Evolutionary conservation across 2,113 vertebrate genomes (phyloP).

Genomic region (Perccottus glenii): DNA sequence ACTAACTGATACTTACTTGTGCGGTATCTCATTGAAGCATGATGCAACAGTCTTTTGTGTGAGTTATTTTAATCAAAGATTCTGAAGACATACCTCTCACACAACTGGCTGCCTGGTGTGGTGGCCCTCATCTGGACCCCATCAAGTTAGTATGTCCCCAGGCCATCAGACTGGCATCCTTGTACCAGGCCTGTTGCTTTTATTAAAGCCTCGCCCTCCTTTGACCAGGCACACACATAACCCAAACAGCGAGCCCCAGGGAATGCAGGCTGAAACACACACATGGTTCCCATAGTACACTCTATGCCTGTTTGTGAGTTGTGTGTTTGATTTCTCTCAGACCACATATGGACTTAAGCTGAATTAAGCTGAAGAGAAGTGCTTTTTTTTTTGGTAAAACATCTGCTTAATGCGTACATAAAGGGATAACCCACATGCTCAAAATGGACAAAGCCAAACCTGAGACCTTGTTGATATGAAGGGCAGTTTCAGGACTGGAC

Average conservation of each 20-base stretch:
- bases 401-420: slow-evolving; percentile 71
- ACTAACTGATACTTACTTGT: slow-evolving; percentile 5
- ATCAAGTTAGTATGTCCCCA: slow-evolving; percentile 68
- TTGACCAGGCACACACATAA: slow-evolving; percentile 66
- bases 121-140: slow-evolving; percentile 78
- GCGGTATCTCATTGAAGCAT: slow-evolving; percentile 10
- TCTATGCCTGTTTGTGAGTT: slow-evolving; percentile 65
- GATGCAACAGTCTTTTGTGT: slow-evolving; percentile 32
- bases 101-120: slow-evolving; percentile 54
- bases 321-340: slow-evolving; percentile 64
- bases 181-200: slow-evolving; percentile 65
- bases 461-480: slow-evolving; percentile 48
- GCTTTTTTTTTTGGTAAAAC: slow-evolving; percentile 54
- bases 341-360: slow-evolving; percentile 70
- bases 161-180: slow-evolving; percentile 72
- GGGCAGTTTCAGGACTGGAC: slow-evolving; percentile 3
- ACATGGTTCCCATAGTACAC: slow-evolving; percentile 76
- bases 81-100: slow-evolving; percentile 42
- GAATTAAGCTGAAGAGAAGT: slow-evolving; percentile 49
- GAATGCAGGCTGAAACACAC: slow-evolving; percentile 58
- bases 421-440: slow-evolving; percentile 33
- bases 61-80: slow-evolving; percentile 11
- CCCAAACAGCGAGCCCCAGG: slow-evolving; percentile 61
- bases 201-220: slow-evolving; percentile 75
- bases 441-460: slow-evolving; percentile 46